Percentiles rank a stretch among this genome's conserved stretches.
phyloP scores from a whole-genome alignment of 2,888 invertebrate species.

The Coronaproctus castanopsis region DNA sequence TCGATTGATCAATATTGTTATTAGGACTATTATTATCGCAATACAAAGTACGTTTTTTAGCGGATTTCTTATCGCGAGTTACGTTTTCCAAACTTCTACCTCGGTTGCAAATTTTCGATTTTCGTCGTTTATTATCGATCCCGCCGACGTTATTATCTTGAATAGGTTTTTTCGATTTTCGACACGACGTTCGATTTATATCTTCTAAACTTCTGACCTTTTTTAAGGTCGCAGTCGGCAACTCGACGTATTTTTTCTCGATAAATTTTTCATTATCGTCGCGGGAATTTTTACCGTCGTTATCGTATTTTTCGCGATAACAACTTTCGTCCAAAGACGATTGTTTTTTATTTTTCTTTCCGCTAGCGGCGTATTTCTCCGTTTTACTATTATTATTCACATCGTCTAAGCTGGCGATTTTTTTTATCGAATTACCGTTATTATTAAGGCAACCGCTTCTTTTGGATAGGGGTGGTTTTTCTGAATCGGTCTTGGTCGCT shows the following conservation, averaged over 20 bases:
- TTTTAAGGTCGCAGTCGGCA: background rate
- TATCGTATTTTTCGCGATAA: background rate
- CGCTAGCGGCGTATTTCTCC: background rate
- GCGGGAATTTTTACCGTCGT: background rate
- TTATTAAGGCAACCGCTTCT: background rate
- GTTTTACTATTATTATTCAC: background rate
- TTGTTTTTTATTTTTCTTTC: conserved; percentile 7
- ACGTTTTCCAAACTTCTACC: background rate
- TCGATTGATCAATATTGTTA: background rate
- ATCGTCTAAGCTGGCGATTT: conserved; percentile 10
- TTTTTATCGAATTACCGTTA: conserved; percentile 2
- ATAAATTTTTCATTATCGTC: background rate
- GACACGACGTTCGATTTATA: background rate
- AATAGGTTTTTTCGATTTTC: background rate
- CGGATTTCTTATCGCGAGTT: background rate
- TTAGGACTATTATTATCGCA: background rate
- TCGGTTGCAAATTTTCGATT: background rate
- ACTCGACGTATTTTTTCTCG: background rate
- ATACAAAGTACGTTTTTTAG: too few relatives aligned
- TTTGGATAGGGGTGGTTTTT: too few relatives aligned
- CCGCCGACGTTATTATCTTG: background rate
- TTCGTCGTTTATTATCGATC: background rate
- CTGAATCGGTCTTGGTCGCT: too few relatives aligned
- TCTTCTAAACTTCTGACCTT: background rate
- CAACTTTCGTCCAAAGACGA: conserved; percentile 11